Percentiles rank a stretch among this genome's conserved stretches.
Evolutionary conservation across 2,888 invertebrate species (phyloP).

Genomic region (Tetropium fuscum): DNA sequence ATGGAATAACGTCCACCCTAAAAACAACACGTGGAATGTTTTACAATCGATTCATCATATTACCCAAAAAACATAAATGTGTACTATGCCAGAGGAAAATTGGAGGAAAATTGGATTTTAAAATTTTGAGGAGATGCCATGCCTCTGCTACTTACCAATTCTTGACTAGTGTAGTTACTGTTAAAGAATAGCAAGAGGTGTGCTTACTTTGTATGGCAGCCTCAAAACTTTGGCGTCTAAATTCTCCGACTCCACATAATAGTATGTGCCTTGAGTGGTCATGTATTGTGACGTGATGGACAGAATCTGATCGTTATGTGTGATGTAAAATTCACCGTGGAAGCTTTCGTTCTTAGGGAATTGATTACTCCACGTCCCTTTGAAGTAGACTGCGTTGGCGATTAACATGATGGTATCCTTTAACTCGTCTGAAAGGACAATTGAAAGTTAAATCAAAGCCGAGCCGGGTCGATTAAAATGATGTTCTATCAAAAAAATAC

Average conservation of each 20-base stretch:
- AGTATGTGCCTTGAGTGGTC: conserved; percentile 69
- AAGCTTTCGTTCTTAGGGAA: conserved; percentile 75
- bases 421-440: conserved; percentile 71
- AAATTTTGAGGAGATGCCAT: too few species aligned
- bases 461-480: too few species aligned
- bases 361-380: conserved; percentile 80
- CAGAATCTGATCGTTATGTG: conserved; percentile 61
- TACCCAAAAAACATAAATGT: too few species aligned
- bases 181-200: not conserved
- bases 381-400: conserved; percentile 84
- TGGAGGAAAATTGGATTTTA: not conserved
- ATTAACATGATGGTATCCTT: conserved; percentile 72
- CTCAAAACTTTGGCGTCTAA: conserved; percentile 79
- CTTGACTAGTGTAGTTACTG: too few species aligned
- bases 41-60: too few species aligned
- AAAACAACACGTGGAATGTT: conserved; percentile 41
- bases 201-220: conserved; percentile 76
- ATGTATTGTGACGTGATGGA: conserved; percentile 74
- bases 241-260: conserved; percentile 72
- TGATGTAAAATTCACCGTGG: conserved; percentile 72
- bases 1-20: conserved; percentile 81
- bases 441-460: too few species aligned
- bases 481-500: too few species aligned
- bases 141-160: too few species aligned
- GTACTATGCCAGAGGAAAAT: too few species aligned